Conservation (phyloP, 2,797 vertebrate species). For the Stomatorhinus walkeri region DNA sequence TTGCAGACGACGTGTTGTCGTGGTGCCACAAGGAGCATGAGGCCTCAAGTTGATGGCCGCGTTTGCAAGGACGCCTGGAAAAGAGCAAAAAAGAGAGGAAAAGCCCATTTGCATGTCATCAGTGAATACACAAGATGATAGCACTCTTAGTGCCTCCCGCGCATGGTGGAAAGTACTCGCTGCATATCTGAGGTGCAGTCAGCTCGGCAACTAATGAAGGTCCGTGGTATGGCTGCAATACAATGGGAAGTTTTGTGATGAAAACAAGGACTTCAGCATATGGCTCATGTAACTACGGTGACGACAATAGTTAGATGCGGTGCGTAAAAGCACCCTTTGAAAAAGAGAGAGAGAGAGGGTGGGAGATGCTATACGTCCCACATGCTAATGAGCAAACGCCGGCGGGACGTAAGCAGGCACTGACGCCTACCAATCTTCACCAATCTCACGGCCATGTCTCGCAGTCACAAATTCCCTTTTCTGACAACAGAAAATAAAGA, state of each 20-base stretch:
- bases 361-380: neutral
- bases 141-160: neutral
- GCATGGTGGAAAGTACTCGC: neutral
- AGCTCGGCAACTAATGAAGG: slow-evolving; percentile 27
- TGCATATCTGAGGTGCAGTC: slow-evolving; percentile 10
- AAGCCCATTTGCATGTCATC: neutral
- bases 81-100: neutral
- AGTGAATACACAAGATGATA: neutral
- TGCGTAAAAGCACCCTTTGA: neutral
- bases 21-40: neutral
- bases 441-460: neutral
- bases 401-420: no score
- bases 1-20: neutral
- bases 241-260: slow-evolving; percentile 53
- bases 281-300: slow-evolving; percentile 46
- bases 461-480: neutral
- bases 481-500: neutral
- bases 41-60: neutral
- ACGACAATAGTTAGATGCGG: slow-evolving; percentile 28
- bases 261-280: slow-evolving; percentile 52
- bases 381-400: neutral
- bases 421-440: neutral
- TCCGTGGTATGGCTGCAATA: slow-evolving; percentile 36
- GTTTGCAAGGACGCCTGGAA: slow-evolving; percentile 18
- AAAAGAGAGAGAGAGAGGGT: neutral